These are phyloP conservation scores for Lepidocyrtoides sp. DNA, from an alignment of 2,888 invertebrate genomes.

Conservation along the genomic window DNA sequence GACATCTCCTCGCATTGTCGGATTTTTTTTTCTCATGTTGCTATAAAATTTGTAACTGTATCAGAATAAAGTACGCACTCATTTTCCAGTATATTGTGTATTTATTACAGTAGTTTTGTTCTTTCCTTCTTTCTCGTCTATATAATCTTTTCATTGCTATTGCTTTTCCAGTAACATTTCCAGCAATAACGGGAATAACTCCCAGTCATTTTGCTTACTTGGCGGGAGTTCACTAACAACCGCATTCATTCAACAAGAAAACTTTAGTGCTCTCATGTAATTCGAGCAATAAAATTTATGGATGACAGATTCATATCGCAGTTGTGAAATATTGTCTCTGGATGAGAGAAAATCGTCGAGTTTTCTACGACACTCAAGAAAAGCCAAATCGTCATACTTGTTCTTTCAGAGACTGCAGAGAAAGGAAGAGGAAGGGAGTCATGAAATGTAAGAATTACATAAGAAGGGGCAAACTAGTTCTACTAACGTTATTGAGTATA, in stretches of 20 bases:
- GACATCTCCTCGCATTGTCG: background rate
- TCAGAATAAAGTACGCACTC: constrained; percentile 37
- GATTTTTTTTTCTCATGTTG: background rate
- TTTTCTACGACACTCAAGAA: constrained; percentile 68
- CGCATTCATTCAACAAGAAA: constrained; percentile 68
- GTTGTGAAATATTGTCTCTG: constrained; percentile 78
- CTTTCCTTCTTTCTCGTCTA: constrained; percentile 1
- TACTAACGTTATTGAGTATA: constrained; percentile 35
- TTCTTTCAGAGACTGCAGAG: constrained; percentile 15
- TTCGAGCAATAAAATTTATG: constrained; percentile 80
- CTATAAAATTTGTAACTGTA: constrained; percentile 47
- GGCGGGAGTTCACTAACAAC: constrained; percentile 70
- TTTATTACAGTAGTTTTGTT: constrained; percentile 19
- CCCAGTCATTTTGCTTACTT: constrained; percentile 72
- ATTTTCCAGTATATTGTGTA: constrained; percentile 34
- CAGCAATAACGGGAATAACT: constrained; percentile 47
- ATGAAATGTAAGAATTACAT: constrained; percentile 34
- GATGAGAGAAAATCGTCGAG: constrained; percentile 72
- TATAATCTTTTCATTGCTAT: background rate
- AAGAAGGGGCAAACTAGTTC: constrained; percentile 58
- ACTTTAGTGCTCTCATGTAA: constrained; percentile 74
- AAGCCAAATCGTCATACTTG: constrained; percentile 60
- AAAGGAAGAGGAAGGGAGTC: constrained; percentile 43
- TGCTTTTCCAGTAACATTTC: constrained; percentile 5
- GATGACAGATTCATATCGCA: constrained; percentile 79